Base-by-base conservation (phyloP, 2,888 invertebrate genomes). In the Spisula subtruncata region DNA sequence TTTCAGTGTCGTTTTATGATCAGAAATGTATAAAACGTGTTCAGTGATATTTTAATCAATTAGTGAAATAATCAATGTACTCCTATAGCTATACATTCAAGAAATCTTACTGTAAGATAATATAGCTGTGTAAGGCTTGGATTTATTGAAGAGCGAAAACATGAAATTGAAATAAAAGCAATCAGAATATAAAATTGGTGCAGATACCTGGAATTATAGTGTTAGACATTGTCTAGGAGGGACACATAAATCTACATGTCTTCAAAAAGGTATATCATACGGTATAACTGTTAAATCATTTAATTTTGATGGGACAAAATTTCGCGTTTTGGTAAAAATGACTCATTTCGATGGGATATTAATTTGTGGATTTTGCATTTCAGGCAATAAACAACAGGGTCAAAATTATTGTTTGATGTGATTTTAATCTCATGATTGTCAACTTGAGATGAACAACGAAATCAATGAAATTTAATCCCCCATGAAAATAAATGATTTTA, bases 201-300 rank as follows among this genome's bases (percentile, higher is more conserved):
- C 32, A 2, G 18, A 25, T 32, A 75, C 14, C 1, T 14, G 29
- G 20, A 35, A 32, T 35, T 1, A n/a, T n/a, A 75, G 29, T 25
- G 75, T 75, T 75, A 18, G 35, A 32, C 75, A 35, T 32, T 2
- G 35, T 35, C 18, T 8, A 14, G 75, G 16, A 14, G 18, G 81
- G 29, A 32, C n/a, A 54, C 8, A 51, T 29, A 51, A 1, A 29
- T 51, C 29, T 84, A 75, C 84, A 84, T 84, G 84, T 84, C 84
- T 84, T 84, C 84, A 66, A 84, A 51, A 75, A 71, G 84, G 84
- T 83, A 71, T 25, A 32, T n/a, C n/a, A n/a, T n/a, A n/a, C n/a
- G n/a, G n/a, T n/a, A n/a, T n/a, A n/a, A n/a, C n/a, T n/a, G n/a
- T n/a, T n/a, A n/a, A n/a, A n/a, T n/a, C n/a, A n/a, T n/a, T n/a